A percentile compares a stretch with the other conserved stretches of the same genome.
Evolutionary conservation across 2,797 vertebrate species (phyloP).

Genomic region (Diplodus sargus): DNA sequence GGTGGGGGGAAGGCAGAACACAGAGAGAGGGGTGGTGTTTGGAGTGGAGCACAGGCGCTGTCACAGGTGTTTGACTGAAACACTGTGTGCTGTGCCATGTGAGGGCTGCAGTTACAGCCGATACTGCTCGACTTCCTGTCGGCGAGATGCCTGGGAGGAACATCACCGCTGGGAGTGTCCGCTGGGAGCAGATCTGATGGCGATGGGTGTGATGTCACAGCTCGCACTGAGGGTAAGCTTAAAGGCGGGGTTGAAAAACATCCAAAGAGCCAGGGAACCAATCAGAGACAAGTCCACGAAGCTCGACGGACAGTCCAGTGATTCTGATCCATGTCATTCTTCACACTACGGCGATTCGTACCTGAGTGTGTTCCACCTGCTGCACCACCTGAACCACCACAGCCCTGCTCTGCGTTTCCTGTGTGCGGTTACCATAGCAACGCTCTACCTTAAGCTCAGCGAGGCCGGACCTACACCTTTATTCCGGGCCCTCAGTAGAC

Average conservation of each 20-base stretch:
- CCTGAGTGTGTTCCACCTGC: constrained; percentile 86
- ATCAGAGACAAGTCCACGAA: constrained; percentile 34
- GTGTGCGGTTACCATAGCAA: constrained; percentile 84
- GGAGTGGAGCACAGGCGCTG: constrained; percentile 86
- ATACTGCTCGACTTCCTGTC: constrained; percentile 90
- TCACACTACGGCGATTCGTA: constrained; percentile 85
- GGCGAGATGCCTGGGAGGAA: constrained; percentile 86
- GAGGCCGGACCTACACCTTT: constrained; percentile 58
- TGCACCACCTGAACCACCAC: constrained; percentile 87
- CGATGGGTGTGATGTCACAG: constrained; percentile 89
- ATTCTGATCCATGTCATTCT: constrained; percentile 14
- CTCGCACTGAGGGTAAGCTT: constrained; percentile 89
- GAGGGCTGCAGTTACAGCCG: constrained; percentile 88
- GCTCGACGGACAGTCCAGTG: constrained; percentile 12
- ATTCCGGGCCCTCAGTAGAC: constrained; percentile 39
- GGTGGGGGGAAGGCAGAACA: constrained; percentile 6
- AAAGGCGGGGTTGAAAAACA: constrained; percentile 84
- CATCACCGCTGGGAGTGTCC: constrained; percentile 92
- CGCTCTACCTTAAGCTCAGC: constrained; percentile 84
- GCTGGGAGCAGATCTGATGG: constrained; percentile 84
- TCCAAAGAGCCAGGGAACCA: constrained; percentile 64
- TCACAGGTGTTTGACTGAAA: constrained; percentile 89
- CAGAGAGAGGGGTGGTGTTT: constrained; percentile 33
- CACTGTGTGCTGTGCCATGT: constrained; percentile 86
- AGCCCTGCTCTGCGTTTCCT: constrained; percentile 87